Percentiles rank a stretch among this genome's conserved stretches.
Conservation (phyloP, 2,797 vertebrate genomes). For the Platalea minor region DNA sequence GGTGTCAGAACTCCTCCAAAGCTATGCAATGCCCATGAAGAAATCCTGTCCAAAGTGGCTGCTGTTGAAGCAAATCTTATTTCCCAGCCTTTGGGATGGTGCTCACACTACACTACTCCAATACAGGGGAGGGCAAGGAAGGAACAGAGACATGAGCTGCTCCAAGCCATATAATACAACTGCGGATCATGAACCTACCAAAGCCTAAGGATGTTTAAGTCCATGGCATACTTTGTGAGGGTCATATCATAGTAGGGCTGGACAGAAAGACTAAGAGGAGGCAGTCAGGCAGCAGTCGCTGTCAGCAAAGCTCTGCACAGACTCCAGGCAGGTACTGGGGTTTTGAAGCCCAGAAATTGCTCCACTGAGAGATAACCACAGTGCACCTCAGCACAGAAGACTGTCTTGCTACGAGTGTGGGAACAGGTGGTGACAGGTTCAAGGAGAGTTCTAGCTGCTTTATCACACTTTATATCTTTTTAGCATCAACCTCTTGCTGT, state of each 20-base stretch:
- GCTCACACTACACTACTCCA: neutral
- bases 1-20: neutral
- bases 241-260: neutral
- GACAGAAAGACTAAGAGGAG: neutral
- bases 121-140: neutral
- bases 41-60: neutral
- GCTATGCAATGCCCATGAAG: neutral
- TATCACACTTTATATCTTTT: neutral
- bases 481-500: neutral
- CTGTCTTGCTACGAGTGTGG: neutral
- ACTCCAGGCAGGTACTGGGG: neutral
- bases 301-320: neutral
- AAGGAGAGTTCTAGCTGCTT: neutral
- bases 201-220: neutral
- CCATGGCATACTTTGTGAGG: neutral
- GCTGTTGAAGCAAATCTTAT: neutral
- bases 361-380: neutral
- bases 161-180: neutral
- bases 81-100: neutral
- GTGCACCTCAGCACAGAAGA: neutral
- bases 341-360: neutral
- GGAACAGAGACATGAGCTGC: neutral
- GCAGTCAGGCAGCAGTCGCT: neutral
- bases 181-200: neutral
- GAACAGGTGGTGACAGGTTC: neutral